Percentiles rank a stretch among this genome's conserved stretches.
Conservation (phyloP, 2,888 invertebrate genomes). For the Stramonita haemastoma region DNA sequence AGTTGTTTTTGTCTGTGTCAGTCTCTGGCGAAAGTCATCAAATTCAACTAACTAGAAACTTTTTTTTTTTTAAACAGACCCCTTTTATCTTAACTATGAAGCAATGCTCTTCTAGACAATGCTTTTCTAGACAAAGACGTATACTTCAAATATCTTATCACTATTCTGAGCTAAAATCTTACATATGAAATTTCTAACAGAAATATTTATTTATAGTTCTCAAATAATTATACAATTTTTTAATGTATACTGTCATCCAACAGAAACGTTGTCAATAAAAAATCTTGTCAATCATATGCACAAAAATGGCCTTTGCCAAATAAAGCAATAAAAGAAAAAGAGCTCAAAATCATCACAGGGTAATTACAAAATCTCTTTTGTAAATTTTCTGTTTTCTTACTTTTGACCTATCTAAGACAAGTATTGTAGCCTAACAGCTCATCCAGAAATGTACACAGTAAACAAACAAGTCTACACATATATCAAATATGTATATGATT, state of each 20-base stretch:
- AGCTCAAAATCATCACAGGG: too few species aligned
- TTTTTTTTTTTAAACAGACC: not conserved
- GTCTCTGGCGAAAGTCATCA: not conserved
- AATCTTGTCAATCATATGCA: too few species aligned
- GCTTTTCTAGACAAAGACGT: not conserved
- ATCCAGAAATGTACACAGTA: too few species aligned
- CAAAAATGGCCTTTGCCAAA: too few species aligned
- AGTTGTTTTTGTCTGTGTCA: not conserved
- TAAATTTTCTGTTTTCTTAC: too few species aligned
- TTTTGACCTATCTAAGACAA: too few species aligned
- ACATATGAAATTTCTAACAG: not conserved
- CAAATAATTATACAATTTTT: not conserved
- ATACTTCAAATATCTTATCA: not conserved
- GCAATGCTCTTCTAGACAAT: not conserved
- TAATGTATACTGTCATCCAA: conserved; percentile 12
- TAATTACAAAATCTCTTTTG: too few species aligned
- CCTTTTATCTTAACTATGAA: not conserved
- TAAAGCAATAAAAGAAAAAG: too few species aligned
- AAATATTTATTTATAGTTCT: not conserved
- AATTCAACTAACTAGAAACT: not conserved
- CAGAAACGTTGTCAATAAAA: not conserved
- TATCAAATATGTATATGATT: too few species aligned
- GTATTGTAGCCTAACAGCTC: too few species aligned
- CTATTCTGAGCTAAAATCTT: not conserved
- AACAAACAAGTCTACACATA: too few species aligned